Percentiles rank a stretch among this genome's conserved stretches.
These are phyloP conservation scores for Craniophora ligustri DNA, from an alignment of 2,888 invertebrate species.

Conservation along the genomic window DNA sequence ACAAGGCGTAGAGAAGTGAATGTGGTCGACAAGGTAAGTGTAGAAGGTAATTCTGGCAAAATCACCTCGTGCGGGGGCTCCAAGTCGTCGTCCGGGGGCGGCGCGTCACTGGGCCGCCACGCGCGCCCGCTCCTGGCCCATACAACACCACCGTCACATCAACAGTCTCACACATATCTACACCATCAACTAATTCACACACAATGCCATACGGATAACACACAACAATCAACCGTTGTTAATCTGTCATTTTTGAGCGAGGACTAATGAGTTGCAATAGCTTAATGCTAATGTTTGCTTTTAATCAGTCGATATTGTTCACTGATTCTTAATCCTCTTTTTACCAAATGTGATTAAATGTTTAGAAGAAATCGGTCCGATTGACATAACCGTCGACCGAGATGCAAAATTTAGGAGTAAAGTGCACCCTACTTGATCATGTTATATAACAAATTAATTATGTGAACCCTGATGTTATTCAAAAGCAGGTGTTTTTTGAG, in stretches of 20 bases:
- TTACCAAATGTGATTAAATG: neutral
- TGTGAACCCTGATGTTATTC: conserved; percentile 1
- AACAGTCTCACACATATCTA: conserved; percentile 56
- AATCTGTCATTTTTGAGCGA: conserved; percentile 10
- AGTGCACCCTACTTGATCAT: conserved; percentile 11
- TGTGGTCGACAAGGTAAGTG: conserved; percentile 77
- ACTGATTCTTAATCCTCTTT: neutral
- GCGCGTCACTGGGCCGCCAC: conserved; percentile 81
- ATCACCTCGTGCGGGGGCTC: conserved; percentile 87
- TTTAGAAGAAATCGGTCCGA: too few relatives aligned
- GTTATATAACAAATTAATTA: conserved; percentile 10
- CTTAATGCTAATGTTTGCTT: conserved; percentile 10
- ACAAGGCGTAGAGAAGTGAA: conserved; percentile 79
- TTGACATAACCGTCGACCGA: too few relatives aligned
- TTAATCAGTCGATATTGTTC: conserved; percentile 14
- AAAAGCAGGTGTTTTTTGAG: conserved; percentile 4
- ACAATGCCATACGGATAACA: conserved; percentile 44
- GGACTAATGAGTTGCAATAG: conserved; percentile 9
- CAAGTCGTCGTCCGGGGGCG: conserved; percentile 81
- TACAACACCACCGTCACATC: conserved; percentile 75
- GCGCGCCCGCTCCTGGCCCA: conserved; percentile 86
- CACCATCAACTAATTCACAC: conserved; percentile 52
- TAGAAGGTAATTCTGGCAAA: conserved; percentile 88
- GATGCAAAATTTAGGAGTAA: too few relatives aligned
- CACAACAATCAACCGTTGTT: conserved; percentile 41